Evolutionary conservation across 2,797 vertebrate species (phyloP), one percentile per base, ranked within the genome.

Genomic region (Karalla daura): DNA sequence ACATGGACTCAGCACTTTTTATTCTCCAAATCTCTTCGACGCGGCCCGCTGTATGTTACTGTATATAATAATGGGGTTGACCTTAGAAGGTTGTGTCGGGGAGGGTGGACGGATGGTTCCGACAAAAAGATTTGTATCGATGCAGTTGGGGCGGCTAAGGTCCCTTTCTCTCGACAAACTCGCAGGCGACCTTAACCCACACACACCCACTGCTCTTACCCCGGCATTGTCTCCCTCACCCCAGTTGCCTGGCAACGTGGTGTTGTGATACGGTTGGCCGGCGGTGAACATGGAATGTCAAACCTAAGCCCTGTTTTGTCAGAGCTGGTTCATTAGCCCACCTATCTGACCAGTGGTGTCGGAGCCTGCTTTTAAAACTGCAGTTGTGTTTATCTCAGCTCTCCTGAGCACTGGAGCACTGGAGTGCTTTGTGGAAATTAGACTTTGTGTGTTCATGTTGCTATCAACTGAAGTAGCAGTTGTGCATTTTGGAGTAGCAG

Each of bases 221-320:
- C 27, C 23, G 23, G 28, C 45, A 37, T 64, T 5, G 1, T 56
- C 58, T 72, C 40, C 45, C 17, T 73, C 56, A 28, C 72, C 74
- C 65, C 69, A 36, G 86, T 91, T 90, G 84, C 92, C 78, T 82
- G 84, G 90, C 86, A 93, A 91, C 88, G 59, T 81, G 41, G 58
- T 75, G 63, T 75, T 70, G 59, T 69, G 60, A 63, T 83, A 50
- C 43, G 15, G 50, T 72, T 69, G 60, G 65, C 56, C 50, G 41
- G 49, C 70, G 46, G 53, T 73, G 43, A 72, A 80, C 80, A 63
- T 56, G 32, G 46, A 59, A 70, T 65, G 56, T 70, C 32, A 67
- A 68, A 40, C 33, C 15, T 62, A 43, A 46, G 52, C 50, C 50
- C 45, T 60, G 43, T 63, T 44, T 58, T 40, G 52, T 67, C 24